These are phyloP conservation scores for Conger conger DNA, from an alignment of 2,113 vertebrate species.

Conservation along the genomic window DNA sequence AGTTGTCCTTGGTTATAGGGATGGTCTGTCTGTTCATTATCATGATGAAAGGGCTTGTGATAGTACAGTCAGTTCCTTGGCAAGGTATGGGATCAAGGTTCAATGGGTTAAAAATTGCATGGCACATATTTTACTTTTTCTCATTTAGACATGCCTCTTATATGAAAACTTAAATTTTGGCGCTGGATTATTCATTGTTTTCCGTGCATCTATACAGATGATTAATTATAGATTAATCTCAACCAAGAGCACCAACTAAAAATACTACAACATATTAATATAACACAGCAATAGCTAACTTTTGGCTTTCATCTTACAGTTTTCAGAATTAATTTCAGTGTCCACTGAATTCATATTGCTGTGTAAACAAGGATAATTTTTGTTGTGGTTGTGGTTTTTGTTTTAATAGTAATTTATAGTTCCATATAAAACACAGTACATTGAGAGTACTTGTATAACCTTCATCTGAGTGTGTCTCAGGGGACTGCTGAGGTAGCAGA, in stretches of 20 bases:
- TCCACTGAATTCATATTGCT: neutral
- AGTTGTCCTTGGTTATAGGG: conserved; percentile 9
- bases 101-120: neutral
- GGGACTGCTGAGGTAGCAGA: neutral
- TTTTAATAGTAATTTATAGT: neutral
- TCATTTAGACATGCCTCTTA: neutral
- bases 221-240: neutral
- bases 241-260: neutral
- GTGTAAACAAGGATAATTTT: neutral
- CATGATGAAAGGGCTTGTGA: neutral
- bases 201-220: neutral
- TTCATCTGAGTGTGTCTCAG: neutral
- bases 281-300: neutral
- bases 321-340: neutral
- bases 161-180: neutral
- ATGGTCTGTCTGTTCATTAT: conserved; percentile 9
- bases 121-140: neutral
- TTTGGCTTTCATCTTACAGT: neutral
- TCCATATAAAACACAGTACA: neutral
- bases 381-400: no score
- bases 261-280: no score
- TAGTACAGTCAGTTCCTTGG: neutral
- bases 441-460: neutral
- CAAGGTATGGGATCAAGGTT: conserved; percentile 7
- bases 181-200: neutral